Percentiles rank a stretch among this genome's conserved stretches.
phyloP scores from a whole-genome alignment of 2,113 vertebrate genomes.

The Passerina amoena region DNA sequence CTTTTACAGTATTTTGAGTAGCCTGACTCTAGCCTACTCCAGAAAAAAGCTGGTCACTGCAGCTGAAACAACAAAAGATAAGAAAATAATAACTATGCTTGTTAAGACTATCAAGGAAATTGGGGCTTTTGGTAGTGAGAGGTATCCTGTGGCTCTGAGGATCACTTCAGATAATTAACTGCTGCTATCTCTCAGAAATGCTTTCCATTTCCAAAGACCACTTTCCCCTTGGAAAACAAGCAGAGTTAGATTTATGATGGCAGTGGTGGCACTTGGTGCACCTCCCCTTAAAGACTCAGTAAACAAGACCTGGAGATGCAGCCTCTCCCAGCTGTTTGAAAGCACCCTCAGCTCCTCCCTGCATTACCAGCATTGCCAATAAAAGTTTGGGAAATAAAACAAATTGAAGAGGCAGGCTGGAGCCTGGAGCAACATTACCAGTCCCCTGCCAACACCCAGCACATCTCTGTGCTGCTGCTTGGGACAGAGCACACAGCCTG shows the following conservation, averaged over 20 bases:
- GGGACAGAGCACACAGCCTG: neutral
- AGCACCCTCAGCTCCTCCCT: neutral
- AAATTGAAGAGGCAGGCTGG: neutral
- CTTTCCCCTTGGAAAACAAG: neutral
- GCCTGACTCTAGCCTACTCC: neutral
- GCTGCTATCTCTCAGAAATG: neutral
- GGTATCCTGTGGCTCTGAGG: neutral
- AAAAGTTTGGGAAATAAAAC: neutral
- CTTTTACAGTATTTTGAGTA: neutral
- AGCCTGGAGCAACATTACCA: neutral
- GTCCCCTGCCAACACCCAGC: fast-evolving
- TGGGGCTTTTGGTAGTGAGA: neutral
- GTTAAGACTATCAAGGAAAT: neutral
- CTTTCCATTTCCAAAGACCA: neutral
- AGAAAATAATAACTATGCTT: neutral
- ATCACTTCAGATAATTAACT: conserved; percentile 31
- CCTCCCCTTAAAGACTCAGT: neutral
- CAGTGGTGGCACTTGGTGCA: neutral
- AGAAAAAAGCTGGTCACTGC: neutral
- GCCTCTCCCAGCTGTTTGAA: neutral
- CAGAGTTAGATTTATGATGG: neutral
- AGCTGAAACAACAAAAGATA: neutral
- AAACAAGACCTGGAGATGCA: neutral
- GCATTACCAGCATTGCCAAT: neutral
- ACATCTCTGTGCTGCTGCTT: neutral